A percentile compares a stretch with the other conserved stretches of the same genome.
Conservation (phyloP, 2,888 invertebrate species). For the Drosophila imparisetae region DNA sequence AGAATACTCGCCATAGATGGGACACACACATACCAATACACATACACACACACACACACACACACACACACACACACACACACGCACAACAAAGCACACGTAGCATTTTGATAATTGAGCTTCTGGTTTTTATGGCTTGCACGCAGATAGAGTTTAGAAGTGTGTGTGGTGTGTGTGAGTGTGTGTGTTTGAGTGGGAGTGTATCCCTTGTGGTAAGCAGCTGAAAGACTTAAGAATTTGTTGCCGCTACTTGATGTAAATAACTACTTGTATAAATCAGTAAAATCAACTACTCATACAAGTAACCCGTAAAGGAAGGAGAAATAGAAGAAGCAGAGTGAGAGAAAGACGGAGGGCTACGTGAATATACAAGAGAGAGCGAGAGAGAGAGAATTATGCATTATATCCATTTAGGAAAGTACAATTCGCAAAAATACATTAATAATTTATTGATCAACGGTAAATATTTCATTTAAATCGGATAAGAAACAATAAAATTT, state of each 20-base stretch:
- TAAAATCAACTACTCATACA: slow-evolving; percentile 9
- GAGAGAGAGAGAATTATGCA: neutral
- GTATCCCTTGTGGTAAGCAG: slow-evolving; percentile 24
- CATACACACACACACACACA: slow-evolving; percentile 18
- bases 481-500: neutral
- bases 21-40: slow-evolving; percentile 24
- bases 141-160: slow-evolving; percentile 59
- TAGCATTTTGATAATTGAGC: slow-evolving; percentile 77
- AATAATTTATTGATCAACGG: neutral
- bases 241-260: slow-evolving; percentile 36
- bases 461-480: neutral
- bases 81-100: slow-evolving; percentile 63
- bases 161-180: neutral
- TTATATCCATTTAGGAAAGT: neutral
- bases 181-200: neutral
- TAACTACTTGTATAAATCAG: slow-evolving; percentile 59
- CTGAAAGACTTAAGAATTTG: slow-evolving; percentile 34
- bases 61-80: too few relatives aligned
- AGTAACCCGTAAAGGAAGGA: neutral
- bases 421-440: neutral
- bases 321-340: neutral
- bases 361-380: too few relatives aligned
- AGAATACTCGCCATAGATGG: slow-evolving; percentile 34
- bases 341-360: neutral
- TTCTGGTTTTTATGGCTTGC: slow-evolving; percentile 76